Percentiles rank a stretch among this genome's conserved stretches.
Conservation (phyloP, 1,140 invertebrate species). For the Dreissena rostriformis region DNA sequence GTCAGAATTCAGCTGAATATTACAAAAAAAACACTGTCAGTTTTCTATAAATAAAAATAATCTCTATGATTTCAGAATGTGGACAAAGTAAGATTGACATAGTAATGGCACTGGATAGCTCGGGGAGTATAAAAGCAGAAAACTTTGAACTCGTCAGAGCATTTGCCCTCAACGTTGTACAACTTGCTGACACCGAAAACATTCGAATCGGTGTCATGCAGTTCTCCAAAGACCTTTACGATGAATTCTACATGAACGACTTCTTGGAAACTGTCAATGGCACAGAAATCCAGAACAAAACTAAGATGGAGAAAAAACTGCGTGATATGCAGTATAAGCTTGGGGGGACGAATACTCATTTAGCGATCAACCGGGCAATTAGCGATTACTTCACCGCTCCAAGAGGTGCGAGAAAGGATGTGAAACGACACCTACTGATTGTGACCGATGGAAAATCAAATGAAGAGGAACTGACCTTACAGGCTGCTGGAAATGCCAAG, state of each 20-base stretch:
- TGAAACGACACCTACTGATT: not conserved
- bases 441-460: conserved; percentile 30
- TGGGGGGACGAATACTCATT: conserved; percentile 29
- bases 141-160: conserved; percentile 17
- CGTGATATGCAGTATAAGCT: conserved; percentile 3
- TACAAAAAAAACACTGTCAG: not conserved
- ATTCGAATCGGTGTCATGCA: conserved; percentile 20
- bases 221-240: not conserved
- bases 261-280: not conserved
- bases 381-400: not conserved
- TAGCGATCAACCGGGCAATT: not conserved
- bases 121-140: conserved; percentile 19
- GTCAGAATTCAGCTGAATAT: not conserved
- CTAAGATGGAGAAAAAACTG: not conserved
- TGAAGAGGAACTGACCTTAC: not conserved
- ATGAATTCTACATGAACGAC: conserved; percentile 16
- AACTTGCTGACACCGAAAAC: conserved; percentile 17
- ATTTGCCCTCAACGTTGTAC: conserved; percentile 20
- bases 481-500: not conserved
- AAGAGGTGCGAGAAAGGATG: conserved; percentile 5
- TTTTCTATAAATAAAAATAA: no score
- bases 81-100: conserved; percentile 1
- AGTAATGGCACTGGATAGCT: conserved; percentile 25
- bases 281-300: conserved; percentile 7
- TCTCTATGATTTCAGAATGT: conserved; percentile 24